Conservation (phyloP, 2,113 vertebrate species). For the Callospermophilus lateralis region DNA sequence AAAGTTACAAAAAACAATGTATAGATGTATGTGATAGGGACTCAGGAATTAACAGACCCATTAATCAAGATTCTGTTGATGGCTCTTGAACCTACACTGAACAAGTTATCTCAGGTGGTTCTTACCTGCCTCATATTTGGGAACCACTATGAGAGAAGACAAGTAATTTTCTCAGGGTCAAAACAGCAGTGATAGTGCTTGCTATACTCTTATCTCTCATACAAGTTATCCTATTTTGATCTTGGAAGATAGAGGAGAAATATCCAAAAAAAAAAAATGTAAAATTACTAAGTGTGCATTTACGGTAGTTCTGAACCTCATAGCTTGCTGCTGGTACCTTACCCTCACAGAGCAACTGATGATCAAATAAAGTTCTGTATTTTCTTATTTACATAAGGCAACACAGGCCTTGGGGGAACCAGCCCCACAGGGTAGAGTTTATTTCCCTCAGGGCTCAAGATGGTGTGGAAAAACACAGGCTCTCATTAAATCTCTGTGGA, state of each 20-base stretch:
- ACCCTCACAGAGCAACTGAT: not conserved
- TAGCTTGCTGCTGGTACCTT: not conserved
- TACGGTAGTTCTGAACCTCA: slow-evolving; percentile 14
- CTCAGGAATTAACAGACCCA: not conserved
- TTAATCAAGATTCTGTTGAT: not conserved
- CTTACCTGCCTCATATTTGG: not conserved
- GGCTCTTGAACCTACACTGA: not conserved
- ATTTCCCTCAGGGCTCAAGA: not conserved
- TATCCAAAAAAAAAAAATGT: not conserved
- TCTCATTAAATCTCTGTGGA: not conserved
- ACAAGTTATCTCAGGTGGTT: not conserved
- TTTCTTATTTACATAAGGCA: not conserved
- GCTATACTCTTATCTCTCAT: not conserved
- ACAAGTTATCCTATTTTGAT: not conserved
- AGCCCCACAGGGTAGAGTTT: not conserved
- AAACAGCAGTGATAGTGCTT: not conserved
- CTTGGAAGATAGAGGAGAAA: not conserved
- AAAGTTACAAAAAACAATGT: not conserved
- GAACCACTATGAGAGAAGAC: not conserved
- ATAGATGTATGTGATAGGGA: not conserved
- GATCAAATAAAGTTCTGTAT: not conserved
- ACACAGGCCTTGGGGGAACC: not conserved
- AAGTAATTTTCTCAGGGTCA: not conserved
- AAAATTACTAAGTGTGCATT: not conserved
- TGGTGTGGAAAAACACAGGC: not conserved